These are phyloP conservation scores for Hydrozoanthus tunicans DNA, from an alignment of 64 coral and sea anemone genomes.

Conservation along the genomic window DNA sequence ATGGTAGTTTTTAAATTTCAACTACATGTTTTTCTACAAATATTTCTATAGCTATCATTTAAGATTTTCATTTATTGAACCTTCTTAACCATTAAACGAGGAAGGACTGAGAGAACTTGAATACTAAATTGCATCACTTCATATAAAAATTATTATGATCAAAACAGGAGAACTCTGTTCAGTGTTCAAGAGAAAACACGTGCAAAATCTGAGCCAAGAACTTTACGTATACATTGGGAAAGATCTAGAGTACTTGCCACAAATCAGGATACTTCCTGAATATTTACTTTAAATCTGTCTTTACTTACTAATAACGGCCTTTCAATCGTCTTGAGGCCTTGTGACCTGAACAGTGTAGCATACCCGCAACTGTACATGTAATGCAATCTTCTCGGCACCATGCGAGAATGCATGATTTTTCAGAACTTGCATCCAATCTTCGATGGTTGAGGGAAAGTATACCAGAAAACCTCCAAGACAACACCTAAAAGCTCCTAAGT, in stretches of 20 bases:
- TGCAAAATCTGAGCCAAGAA: not conserved
- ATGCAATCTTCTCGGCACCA: not conserved
- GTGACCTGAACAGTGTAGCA: constrained; percentile 14
- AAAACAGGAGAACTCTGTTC: not conserved
- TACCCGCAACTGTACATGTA: not conserved
- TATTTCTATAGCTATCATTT: too few relatives aligned
- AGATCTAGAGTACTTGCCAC: not conserved
- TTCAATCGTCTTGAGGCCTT: not conserved
- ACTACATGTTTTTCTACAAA: too few relatives aligned
- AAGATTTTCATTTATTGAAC: too few relatives aligned
- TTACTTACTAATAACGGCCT: not conserved
- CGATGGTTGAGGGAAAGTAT: not conserved
- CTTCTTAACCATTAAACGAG: too few relatives aligned
- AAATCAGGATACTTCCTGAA: not conserved
- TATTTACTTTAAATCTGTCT: not conserved
- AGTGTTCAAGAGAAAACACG: not conserved
- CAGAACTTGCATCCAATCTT: constrained; percentile 1
- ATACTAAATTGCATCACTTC: too few relatives aligned
- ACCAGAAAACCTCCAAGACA: too few relatives aligned
- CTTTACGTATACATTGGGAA: not conserved
- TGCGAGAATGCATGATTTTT: not conserved
- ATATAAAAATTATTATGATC: not conserved
- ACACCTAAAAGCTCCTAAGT: not conserved
- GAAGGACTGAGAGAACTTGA: too few relatives aligned
- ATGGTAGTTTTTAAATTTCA: too few relatives aligned